Evolutionary conservation across 1,140 invertebrate species (phyloP), one percentile per base, ranked within the genome.

Genomic region (Periplaneta americana): DNA sequence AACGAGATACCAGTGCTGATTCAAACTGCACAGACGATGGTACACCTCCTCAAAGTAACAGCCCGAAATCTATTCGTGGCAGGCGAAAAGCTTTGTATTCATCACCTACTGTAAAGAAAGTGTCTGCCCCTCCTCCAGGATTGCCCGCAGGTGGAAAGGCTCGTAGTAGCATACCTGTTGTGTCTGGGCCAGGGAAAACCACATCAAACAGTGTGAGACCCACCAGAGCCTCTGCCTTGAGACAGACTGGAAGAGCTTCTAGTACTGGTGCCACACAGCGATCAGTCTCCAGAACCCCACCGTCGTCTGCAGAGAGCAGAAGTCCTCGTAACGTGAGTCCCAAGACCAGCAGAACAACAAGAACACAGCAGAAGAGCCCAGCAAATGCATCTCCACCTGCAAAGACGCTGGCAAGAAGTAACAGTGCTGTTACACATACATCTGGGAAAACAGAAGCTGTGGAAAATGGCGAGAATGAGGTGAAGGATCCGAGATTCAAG

Each of bases 41-140:
- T n/a, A 66, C 32, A 74, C 34, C 66, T 35, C 22, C 36, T 39
- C 37, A 74, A 5, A 80, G 28, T 37, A 66, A 66, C 48, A 80
- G 39, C 36, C 85, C 0, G 0, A 97, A 96, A 87, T 90, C 87
- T 2, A 92, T 98, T 35, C 89, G 96, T 78, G 96, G 96, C 0
- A 88, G 94, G 76, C 92, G 95, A 84, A 96, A 95, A 86, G 91
- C 93, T 0, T 87, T 93, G 3, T 95, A 95, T 48, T 80, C 80
- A n/a, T 82, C 83, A 31, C 74, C 83, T 37, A 74, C 82, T 37
- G 48, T 76, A 31, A 79, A 81, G 15, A 85, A 86, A 75, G 78
- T 84, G 74, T 84, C 85, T 36, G 86, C 83, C 80, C 85, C 86
- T 4, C 83, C 83, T 15, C 84, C 82, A 80, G 79, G 76, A 57